A percentile compares a stretch with the other conserved stretches of the same genome.
These are phyloP conservation scores for Elachura formosa DNA, from an alignment of 2,113 vertebrate genomes.

Conservation along the genomic window DNA sequence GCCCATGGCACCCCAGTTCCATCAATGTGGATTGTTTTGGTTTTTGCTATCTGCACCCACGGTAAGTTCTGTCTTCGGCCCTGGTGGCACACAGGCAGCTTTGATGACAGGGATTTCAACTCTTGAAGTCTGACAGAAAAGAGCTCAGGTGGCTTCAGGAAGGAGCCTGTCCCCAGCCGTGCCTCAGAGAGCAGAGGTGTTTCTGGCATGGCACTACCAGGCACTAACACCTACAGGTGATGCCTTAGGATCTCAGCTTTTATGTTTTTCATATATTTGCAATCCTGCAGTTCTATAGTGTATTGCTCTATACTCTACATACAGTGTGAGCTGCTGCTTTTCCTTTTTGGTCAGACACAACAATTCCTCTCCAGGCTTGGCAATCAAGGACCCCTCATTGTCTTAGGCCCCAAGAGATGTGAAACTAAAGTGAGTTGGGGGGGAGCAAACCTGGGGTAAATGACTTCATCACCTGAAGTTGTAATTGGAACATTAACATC, in stretches of 20 bases:
- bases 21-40: not conserved
- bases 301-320: rapidly evolving
- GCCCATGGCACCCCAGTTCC: not conserved
- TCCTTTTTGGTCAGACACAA: not conserved
- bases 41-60: not conserved
- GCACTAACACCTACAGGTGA: not conserved
- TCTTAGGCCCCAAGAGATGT: rapidly evolving
- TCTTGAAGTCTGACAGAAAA: not conserved
- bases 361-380: not conserved
- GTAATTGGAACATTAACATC: not conserved
- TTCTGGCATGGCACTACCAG: not conserved
- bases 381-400: not conserved
- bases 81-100: not conserved
- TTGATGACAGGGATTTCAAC: not conserved
- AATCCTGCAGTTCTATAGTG: not conserved
- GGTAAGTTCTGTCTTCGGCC: not conserved
- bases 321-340: rapidly evolving
- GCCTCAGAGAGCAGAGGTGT: rapidly evolving
- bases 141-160: not conserved
- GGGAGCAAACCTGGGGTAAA: not conserved
- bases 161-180: rapidly evolving
- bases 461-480: not conserved
- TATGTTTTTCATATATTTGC: not conserved
- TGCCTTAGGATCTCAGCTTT: not conserved
- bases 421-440: not conserved